phyloP scores from a whole-genome alignment of 2,888 invertebrate species.

The Bibio marci region DNA sequence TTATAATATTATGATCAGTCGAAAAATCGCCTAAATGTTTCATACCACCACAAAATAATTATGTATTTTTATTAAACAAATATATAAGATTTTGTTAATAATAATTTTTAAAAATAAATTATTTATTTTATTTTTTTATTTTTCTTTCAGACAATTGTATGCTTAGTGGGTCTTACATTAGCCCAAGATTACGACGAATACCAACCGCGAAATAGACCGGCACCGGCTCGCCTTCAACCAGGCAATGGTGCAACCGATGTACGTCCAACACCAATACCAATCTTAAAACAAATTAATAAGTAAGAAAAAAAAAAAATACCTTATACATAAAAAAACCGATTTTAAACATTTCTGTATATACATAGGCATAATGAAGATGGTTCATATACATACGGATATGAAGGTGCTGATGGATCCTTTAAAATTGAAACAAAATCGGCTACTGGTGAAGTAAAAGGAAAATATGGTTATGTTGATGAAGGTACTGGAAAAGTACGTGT shows the following conservation, averaged over 20 bases:
- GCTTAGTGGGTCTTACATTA: constrained; percentile 12
- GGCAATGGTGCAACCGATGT: constrained; percentile 15
- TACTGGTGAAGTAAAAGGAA: constrained; percentile 72
- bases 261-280: constrained; percentile 47
- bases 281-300: constrained; percentile 77
- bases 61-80: too few species aligned
- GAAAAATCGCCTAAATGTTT: too few species aligned
- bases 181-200: constrained; percentile 30
- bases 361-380: constrained; percentile 75
- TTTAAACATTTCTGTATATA: constrained; percentile 13
- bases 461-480: constrained; percentile 79
- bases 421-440: constrained; percentile 76
- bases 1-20: too few species aligned
- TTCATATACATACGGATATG: constrained; percentile 81
- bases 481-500: constrained; percentile 61
- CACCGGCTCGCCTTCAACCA: constrained; percentile 21
- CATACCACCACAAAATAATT: too few species aligned
- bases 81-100: too few species aligned
- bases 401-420: constrained; percentile 74
- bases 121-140: too few species aligned
- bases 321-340: background rate
- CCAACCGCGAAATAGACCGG: constrained; percentile 17
- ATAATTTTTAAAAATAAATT: too few species aligned
- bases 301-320: constrained; percentile 18
- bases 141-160: constrained; percentile 1